Percentiles rank a stretch among this genome's conserved stretches.
phyloP scores from a whole-genome alignment of 2,113 vertebrate species.

The Fukomys damarensis region DNA sequence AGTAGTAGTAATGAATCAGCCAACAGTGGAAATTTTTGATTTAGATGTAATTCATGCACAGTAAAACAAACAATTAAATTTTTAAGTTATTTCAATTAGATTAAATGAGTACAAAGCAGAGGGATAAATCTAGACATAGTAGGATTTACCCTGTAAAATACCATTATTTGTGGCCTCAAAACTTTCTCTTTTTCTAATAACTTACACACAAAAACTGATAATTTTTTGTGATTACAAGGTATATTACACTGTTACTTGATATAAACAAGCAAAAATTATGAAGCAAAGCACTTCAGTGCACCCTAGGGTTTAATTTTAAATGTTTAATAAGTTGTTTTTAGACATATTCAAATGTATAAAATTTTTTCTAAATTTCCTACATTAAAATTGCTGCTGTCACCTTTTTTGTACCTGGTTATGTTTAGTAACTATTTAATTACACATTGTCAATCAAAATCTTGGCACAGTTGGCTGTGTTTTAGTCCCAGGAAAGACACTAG shows the following conservation, averaged over 20 bases:
- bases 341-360: not conserved
- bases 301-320: constrained; percentile 21
- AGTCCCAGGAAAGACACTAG: constrained; percentile 56
- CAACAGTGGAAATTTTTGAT: not conserved
- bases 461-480: constrained; percentile 66
- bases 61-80: not conserved
- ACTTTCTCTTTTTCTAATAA: not conserved
- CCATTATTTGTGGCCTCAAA: not conserved
- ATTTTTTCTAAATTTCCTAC: constrained; percentile 31
- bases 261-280: not conserved
- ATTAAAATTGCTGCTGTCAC: constrained; percentile 56
- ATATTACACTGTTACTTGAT: constrained; percentile 23
- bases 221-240: constrained; percentile 11
- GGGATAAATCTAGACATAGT: not conserved
- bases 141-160: constrained; percentile 32
- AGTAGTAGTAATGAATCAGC: not conserved
- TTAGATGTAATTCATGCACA: not conserved
- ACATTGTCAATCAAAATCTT: constrained; percentile 74
- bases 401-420: constrained; percentile 52
- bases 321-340: constrained; percentile 38
- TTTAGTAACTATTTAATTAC: constrained; percentile 63
- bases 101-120: constrained; percentile 14
- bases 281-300: not conserved
- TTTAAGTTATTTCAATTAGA: constrained; percentile 17
- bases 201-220: not conserved